Conservation (phyloP, 2,797 vertebrate genomes). For the Gila robusta region DNA sequence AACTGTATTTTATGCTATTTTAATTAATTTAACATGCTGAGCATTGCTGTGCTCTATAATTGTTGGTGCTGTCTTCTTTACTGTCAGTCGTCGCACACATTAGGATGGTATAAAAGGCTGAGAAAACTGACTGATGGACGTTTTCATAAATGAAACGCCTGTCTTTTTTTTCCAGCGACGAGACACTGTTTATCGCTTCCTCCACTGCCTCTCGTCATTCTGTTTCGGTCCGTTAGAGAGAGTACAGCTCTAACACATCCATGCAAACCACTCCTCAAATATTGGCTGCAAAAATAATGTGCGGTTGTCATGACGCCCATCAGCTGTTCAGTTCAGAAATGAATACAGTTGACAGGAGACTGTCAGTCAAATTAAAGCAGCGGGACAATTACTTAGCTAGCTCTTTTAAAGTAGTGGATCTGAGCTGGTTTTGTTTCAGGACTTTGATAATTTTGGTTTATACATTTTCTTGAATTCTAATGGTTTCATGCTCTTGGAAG, state of each 20-base stretch:
- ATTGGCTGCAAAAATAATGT: constrained; percentile 19
- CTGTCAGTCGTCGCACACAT: constrained; percentile 23
- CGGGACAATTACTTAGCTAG: constrained; percentile 10
- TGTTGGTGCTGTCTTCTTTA: constrained; percentile 11
- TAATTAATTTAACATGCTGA: constrained; percentile 17
- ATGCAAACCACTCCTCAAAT: constrained; percentile 25
- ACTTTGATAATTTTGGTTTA: background rate
- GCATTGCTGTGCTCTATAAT: background rate
- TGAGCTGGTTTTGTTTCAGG: background rate
- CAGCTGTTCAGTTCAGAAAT: constrained; percentile 44
- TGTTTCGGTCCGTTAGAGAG: constrained; percentile 16
- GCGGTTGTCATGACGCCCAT: constrained; percentile 45
- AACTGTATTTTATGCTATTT: background rate
- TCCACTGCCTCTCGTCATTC: constrained; percentile 20
- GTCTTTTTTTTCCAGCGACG: background rate
- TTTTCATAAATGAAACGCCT: constrained; percentile 6
- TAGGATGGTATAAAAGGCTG: constrained; percentile 16
- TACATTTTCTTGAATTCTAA: background rate
- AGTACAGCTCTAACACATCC: background rate
- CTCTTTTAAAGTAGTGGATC: background rate
- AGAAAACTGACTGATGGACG: constrained; percentile 13
- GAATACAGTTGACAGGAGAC: constrained; percentile 6
- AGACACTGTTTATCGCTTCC: constrained; percentile 19
- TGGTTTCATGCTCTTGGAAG: background rate
- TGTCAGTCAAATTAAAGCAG: constrained; percentile 38